Percentiles rank a stretch among this genome's conserved stretches.
phyloP scores from a whole-genome alignment of 1,140 invertebrate species.

The Diabrotica undecimpunctata region DNA sequence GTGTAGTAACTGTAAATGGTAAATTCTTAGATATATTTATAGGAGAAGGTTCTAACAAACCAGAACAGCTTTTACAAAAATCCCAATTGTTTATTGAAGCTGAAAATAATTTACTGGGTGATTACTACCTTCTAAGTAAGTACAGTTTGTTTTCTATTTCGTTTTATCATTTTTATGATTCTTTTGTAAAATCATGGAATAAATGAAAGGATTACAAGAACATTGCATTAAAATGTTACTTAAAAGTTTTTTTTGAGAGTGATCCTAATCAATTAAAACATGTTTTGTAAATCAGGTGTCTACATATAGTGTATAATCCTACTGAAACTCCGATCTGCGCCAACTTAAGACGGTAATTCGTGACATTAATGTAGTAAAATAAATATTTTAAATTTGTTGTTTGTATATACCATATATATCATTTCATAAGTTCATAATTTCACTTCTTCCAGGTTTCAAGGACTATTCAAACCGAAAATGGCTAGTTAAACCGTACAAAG shows the following conservation, averaged over 20 bases:
- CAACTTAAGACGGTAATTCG: too few species aligned
- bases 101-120: slow-evolving; percentile 16
- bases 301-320: too few species aligned
- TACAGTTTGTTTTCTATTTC: background rate
- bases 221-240: background rate
- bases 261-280: too few species aligned
- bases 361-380: too few species aligned
- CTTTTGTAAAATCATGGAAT: background rate
- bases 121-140: slow-evolving; percentile 21
- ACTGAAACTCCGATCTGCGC: too few species aligned
- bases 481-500: slow-evolving; percentile 20
- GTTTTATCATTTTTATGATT: background rate
- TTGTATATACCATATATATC: background rate
- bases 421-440: too few species aligned
- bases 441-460: slow-evolving; percentile 17
- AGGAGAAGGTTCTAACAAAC: background rate
- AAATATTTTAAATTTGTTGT: too few species aligned
- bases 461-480: slow-evolving; percentile 22
- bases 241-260: too few species aligned
- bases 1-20: slow-evolving; percentile 5
- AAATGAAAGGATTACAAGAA: background rate
- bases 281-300: too few species aligned
- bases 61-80: slow-evolving; percentile 11
- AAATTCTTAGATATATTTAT: slow-evolving; percentile 19
- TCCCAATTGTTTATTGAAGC: slow-evolving; percentile 18